Conservation (phyloP, 2,113 vertebrate species). For the Megaceryle maxima region DNA sequence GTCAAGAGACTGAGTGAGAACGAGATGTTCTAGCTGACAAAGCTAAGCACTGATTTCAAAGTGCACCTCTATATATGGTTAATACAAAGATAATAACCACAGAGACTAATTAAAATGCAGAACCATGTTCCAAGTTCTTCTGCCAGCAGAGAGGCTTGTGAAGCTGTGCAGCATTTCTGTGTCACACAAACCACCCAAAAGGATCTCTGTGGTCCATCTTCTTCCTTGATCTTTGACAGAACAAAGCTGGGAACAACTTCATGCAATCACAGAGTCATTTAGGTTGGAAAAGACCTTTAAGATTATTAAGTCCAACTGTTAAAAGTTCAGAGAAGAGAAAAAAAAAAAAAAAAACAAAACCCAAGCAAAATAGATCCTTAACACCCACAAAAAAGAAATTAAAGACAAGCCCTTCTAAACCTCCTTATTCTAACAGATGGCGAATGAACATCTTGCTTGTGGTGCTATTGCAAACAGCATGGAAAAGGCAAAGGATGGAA, state of each 20-base stretch:
- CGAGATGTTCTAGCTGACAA: not conserved
- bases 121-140: not conserved
- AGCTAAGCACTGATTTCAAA: not conserved
- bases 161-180: not conserved
- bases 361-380: not conserved
- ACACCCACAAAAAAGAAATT: not conserved
- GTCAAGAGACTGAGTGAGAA: not conserved
- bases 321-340: not conserved
- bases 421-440: not conserved
- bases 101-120: not conserved
- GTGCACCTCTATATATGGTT: not conserved
- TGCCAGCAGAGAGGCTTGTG: not conserved
- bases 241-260: not conserved
- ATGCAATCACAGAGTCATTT: not conserved
- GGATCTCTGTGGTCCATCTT: not conserved
- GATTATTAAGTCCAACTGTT: not conserved
- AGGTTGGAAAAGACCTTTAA: not conserved
- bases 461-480: not conserved
- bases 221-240: not conserved
- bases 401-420: not conserved
- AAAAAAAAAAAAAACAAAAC: no score
- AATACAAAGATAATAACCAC: not conserved
- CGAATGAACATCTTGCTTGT: accelerated
- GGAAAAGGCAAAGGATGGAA: not conserved
- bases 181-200: not conserved